Evolutionary conservation across 2,888 invertebrate species (phyloP).

Genomic region (Magallana nippona): DNA sequence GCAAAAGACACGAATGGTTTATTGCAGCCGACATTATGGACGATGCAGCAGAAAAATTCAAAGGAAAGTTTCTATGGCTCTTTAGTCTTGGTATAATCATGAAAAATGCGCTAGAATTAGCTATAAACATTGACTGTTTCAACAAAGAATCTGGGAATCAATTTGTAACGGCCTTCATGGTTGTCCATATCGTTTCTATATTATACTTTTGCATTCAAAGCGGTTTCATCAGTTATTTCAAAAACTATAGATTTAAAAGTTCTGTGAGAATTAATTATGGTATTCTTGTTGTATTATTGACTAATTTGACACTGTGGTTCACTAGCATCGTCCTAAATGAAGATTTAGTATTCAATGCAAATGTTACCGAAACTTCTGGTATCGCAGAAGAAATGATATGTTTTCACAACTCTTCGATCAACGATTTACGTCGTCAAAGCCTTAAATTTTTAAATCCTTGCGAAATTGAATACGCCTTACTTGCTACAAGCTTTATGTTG

Average conservation of each 20-base stretch:
- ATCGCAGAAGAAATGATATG: background rate
- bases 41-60: background rate
- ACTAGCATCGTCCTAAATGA: slow-evolving; percentile 7
- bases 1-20: slow-evolving; percentile 17
- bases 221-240: slow-evolving; percentile 30
- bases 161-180: background rate
- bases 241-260: slow-evolving; percentile 29
- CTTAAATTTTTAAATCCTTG: background rate
- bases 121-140: slow-evolving; percentile 34
- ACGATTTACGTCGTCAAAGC: background rate
- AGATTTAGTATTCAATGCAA: background rate
- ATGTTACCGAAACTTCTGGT: background rate
- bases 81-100: slow-evolving; percentile 35
- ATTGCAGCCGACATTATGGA: background rate
- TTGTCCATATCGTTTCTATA: background rate
- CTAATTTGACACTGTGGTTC: slow-evolving; percentile 35
- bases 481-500: slow-evolving; percentile 25
- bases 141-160: background rate
- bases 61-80: slow-evolving; percentile 28
- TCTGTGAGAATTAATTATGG: slow-evolving; percentile 21
- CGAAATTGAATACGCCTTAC: slow-evolving; percentile 24
- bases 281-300: slow-evolving; percentile 13
- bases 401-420: background rate
- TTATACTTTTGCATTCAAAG: slow-evolving; percentile 14
- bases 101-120: slow-evolving; percentile 25